A percentile compares a stretch with the other conserved stretches of the same genome.
These are phyloP conservation scores for Pangasius krempfi DNA, from an alignment of 2,797 vertebrate species.

Conservation along the genomic window DNA sequence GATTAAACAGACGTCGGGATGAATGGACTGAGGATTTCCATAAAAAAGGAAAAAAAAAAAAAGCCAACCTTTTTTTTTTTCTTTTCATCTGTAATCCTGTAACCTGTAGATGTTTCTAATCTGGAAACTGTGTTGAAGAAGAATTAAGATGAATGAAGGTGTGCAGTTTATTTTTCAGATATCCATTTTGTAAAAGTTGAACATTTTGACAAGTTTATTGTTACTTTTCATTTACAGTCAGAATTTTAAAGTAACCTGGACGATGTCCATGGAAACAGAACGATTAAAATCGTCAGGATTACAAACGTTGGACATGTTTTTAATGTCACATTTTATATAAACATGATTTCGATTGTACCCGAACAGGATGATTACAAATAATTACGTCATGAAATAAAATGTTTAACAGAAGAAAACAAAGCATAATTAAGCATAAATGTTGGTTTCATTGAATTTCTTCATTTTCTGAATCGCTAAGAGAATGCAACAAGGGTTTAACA, in stretches of 20 bases:
- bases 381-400: neutral
- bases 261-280: neutral
- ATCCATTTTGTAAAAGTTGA: neutral
- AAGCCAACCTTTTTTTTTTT: neutral
- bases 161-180: neutral
- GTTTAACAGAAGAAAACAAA: neutral
- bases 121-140: neutral
- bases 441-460: neutral
- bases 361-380: neutral
- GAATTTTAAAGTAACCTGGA: neutral
- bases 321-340: neutral
- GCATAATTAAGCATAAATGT: neutral
- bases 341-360: neutral
- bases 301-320: neutral
- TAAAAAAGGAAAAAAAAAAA: neutral
- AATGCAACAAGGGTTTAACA: no score
- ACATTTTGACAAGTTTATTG: neutral
- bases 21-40: neutral
- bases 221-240: neutral
- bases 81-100: neutral
- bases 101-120: neutral
- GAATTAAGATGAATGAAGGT: neutral
- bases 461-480: neutral
- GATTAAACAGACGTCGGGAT: constrained; percentile 23
- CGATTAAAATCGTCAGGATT: neutral